Conservation (phyloP, 2,888 invertebrate species). For the Mongoloraphidia duomilia region DNA sequence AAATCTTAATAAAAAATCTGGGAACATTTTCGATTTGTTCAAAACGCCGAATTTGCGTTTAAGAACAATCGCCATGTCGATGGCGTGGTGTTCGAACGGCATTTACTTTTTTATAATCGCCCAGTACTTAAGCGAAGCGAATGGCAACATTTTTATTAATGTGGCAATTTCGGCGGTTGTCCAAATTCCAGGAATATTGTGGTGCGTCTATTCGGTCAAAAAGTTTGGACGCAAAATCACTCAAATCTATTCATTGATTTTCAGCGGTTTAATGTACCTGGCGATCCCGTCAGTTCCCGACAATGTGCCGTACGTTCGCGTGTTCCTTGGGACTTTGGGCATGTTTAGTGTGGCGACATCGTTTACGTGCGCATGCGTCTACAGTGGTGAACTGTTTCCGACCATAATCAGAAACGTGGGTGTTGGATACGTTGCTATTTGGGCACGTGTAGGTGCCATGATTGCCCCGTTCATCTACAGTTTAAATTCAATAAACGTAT, state of each 20-base stretch:
- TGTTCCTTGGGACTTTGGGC: constrained; percentile 55
- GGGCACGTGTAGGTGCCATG: constrained; percentile 66
- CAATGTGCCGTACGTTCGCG: constrained; percentile 32
- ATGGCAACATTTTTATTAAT: constrained; percentile 61
- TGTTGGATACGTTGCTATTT: constrained; percentile 58
- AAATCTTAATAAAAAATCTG: too few species aligned
- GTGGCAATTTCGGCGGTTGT: constrained; percentile 57
- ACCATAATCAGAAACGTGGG: constrained; percentile 55
- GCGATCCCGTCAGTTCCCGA: constrained; percentile 38
- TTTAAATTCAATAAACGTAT: constrained; percentile 33
- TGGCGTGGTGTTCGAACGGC: constrained; percentile 56
- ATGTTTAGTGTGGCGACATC: constrained; percentile 37
- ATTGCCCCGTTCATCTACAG: constrained; percentile 59
- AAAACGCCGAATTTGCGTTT: too few species aligned
- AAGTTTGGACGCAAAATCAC: constrained; percentile 45
- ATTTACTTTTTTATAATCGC: constrained; percentile 68
- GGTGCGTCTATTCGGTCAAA: constrained; percentile 45
- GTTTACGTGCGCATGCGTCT: constrained; percentile 65
- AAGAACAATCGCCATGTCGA: too few species aligned
- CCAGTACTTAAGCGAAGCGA: constrained; percentile 57
- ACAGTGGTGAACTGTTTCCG: constrained; percentile 58
- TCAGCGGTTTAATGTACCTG: constrained; percentile 44
- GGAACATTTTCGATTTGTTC: too few species aligned
- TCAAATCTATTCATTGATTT: constrained; percentile 38
- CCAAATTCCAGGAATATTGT: constrained; percentile 41